Base-by-base conservation (phyloP, 2,797 vertebrate species). In the Amphiprion clarkii region DNA sequence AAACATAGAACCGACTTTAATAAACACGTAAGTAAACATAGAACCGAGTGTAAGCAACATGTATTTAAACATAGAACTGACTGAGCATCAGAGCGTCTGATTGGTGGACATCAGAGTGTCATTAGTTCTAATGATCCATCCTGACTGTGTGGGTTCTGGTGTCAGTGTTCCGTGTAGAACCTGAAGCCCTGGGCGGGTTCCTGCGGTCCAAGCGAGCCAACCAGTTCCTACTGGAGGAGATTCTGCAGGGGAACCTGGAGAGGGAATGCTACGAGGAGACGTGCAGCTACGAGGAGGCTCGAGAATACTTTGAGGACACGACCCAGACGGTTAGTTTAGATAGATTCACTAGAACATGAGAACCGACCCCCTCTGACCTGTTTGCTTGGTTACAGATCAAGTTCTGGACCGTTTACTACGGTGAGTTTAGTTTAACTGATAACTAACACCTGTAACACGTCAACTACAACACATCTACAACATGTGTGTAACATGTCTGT, bases 241-340 rank as follows among this genome's bases (percentile, higher is more conserved):
- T 99, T 8, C 84, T 95, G 1, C 78, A 94, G 86, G 97, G 97
- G 1, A 94, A 96, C 88, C 92, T 99, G 90, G 97, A 98, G 92
- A 92, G 93, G 13, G 98, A 99, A 82, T 99, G 97, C 36, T 73
- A 88, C 0, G 98, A 98, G 87, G 97, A 99, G 87, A 61, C 19
- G 6, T 99, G 97, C 54, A 86, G 19, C 1, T 93, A 85, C 1
- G 97, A 98, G 81, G 97, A 98, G 84, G 97, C 97, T 2, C 93
- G 96, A 52, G 97, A 98, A 84, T 93, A 81, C 48, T 98, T 97
- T 59, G 97, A 98, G 81, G 61, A 97, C 0, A 67, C 61, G 0
- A 74, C 53, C 0, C 60, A 76, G 59, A 95, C 97, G 0, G 97
- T 98, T 71, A 55, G 83, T 68, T 27, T 54, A 6, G 21, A 17